These are phyloP conservation scores for Serilophus lunatus DNA, from an alignment of 2,113 vertebrate species.

Conservation along the genomic window DNA sequence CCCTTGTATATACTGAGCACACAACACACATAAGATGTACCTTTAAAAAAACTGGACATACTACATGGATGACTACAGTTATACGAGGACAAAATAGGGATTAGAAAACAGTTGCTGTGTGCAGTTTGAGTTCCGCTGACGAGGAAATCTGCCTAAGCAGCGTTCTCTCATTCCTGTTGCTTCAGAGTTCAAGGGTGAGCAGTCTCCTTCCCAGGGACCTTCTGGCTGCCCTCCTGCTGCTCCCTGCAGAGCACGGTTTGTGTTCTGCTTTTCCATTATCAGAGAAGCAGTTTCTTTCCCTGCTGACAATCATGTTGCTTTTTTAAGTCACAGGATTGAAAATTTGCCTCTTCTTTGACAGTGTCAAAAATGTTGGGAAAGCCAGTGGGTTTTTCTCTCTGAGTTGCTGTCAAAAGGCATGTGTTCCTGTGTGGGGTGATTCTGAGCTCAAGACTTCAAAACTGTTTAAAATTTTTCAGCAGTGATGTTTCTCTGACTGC, in stretches of 20 bases:
- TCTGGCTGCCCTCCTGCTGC: neutral
- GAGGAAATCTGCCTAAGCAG: neutral
- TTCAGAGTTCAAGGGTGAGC: neutral
- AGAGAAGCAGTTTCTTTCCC: neutral
- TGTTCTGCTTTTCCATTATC: neutral
- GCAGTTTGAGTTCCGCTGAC: neutral
- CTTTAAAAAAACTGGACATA: neutral
- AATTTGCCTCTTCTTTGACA: neutral
- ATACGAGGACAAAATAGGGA: fast-evolving
- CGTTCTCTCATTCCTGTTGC: neutral
- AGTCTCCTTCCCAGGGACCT: neutral
- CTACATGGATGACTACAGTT: neutral
- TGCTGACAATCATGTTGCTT: neutral
- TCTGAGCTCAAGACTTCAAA: neutral
- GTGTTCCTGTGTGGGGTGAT: neutral
- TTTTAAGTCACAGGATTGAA: neutral
- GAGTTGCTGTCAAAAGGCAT: neutral
- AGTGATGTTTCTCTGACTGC: neutral
- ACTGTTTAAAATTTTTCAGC: neutral
- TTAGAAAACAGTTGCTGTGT: neutral
- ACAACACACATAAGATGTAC: neutral
- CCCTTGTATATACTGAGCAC: neutral
- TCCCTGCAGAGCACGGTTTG: neutral
- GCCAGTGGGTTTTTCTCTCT: neutral
- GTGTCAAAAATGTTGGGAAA: neutral